A percentile compares a stretch with the other conserved stretches of the same genome.
phyloP scores from a whole-genome alignment of 2,797 vertebrate species.

The Sebastes kiyomatsui region DNA sequence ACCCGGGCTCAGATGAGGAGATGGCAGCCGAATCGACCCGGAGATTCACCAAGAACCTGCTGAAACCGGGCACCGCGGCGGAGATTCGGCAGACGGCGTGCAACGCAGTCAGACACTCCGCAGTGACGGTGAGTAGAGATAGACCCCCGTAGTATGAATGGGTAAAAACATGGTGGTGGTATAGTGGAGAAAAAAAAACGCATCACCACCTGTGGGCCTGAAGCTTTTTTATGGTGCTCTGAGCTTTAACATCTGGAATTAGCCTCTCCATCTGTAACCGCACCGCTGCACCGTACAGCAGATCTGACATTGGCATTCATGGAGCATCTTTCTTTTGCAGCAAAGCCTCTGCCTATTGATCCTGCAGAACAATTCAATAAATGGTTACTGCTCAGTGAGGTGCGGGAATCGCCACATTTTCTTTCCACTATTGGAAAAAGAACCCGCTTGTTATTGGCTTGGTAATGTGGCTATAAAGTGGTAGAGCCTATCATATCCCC shows the following conservation, averaged over 20 bases:
- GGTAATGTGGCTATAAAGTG: conserved; percentile 19
- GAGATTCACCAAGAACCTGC: conserved; percentile 95
- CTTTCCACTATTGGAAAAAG: neutral
- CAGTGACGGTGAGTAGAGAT: conserved; percentile 77
- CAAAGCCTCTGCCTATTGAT: conserved; percentile 52
- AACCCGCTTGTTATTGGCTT: conserved; percentile 11
- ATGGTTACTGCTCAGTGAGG: neutral
- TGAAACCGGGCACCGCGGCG: conserved; percentile 91
- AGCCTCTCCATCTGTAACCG: neutral
- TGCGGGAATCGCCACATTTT: conserved; percentile 18
- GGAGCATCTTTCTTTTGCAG: conserved; percentile 60
- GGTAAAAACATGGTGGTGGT: conserved; percentile 44
- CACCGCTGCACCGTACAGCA: conserved; percentile 28
- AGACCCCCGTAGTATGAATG: neutral
- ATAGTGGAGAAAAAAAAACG: conserved; percentile 16
- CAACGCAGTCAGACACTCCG: conserved; percentile 79
- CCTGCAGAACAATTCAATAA: conserved; percentile 39
- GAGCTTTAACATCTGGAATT: neutral
- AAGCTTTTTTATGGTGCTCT: neutral
- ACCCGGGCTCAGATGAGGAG: conserved; percentile 78
- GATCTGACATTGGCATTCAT: conserved; percentile 74
- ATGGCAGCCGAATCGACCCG: conserved; percentile 91
- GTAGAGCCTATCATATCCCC: conserved; percentile 2
- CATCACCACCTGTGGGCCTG: conserved; percentile 70
- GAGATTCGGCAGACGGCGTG: conserved; percentile 91